Base-by-base conservation (phyloP, 2,888 invertebrate genomes). In the Philhelius pedissequus region DNA sequence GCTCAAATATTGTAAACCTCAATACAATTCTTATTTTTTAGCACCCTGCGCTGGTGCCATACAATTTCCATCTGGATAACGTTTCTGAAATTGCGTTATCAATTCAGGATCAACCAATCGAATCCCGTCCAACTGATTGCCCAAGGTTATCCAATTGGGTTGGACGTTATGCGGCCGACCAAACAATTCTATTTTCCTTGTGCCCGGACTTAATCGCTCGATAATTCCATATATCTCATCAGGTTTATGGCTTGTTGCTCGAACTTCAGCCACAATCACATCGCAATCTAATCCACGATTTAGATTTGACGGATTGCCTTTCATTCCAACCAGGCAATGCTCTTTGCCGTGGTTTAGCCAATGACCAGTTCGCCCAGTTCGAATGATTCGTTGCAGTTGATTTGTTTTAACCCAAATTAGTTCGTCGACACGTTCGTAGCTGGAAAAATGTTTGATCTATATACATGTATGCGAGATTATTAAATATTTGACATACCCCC, bases 321-420 rank as follows among this genome's bases (percentile, higher is more conserved):
- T 99, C 95, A 98, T 97, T 7, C 99, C 99, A 3, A 98, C 95
- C 89, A 99, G 92, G 90, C 99, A 99, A 89, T 99, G 99, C 90
- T 99, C 99, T 91, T 99, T 99, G 25, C 99, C 99, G 90, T 99
- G 99, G 91, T 99, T 99, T 27, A 99, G 93, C 99, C 99, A 99
- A 92, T 99, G 99, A 0, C 99, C 99, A 0, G 99, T 99, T 70
- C 99, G 93, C 0, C 99, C 99, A 0, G 99, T 99, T 32, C 99
- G 93, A 88, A 99, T 99, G 88, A 99, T 99, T 79, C 99, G 93
- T 90, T 99, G 99, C 80, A 99, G 92, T 90, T 99, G 99, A 92
- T 99, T 99, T 0, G 99, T 99, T 92, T 99, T 99, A 70, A 99
- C 99, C 99, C 99, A 99, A 88, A 99, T 99, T 45, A 99, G 94